phyloP scores from a whole-genome alignment of 2,888 invertebrate genomes.

The Nemapogon koenigi region DNA sequence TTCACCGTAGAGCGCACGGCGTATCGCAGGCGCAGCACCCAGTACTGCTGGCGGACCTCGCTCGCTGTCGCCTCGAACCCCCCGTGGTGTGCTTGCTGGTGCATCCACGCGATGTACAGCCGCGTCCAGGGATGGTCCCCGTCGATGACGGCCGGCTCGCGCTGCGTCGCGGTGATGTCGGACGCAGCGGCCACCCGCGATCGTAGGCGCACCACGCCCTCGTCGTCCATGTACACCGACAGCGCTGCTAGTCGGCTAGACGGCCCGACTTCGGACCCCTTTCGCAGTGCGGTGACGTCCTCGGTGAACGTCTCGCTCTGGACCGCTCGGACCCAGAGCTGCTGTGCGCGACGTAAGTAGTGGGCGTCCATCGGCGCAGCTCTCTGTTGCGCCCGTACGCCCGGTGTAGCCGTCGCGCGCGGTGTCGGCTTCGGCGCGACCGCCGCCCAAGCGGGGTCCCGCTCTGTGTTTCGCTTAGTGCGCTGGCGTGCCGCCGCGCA shows the following conservation, averaged over 20 bases:
- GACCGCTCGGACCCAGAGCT: background rate
- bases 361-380: background rate
- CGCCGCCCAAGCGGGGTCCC: background rate
- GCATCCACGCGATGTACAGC: background rate
- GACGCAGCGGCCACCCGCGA: background rate
- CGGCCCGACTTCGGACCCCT: background rate
- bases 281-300: background rate
- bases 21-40: conserved; percentile 11
- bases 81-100: conserved; percentile 10
- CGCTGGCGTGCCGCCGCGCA: background rate
- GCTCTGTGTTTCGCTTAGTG: background rate
- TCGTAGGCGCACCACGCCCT: too few relatives aligned
- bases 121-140: conserved; percentile 1
- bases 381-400: background rate
- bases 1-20: conserved; percentile 10
- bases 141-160: conserved; percentile 8
- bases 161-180: background rate
- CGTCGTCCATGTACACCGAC: background rate
- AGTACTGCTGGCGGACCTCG: conserved; percentile 13
- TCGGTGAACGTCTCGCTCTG: background rate
- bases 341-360: background rate
- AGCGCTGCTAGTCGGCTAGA: conserved; percentile 3
- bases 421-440: background rate
- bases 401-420: background rate
- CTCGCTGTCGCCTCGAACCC: conserved; percentile 11